Evolutionary conservation across 2,797 vertebrate species (phyloP), one percentile per base, ranked within the genome.

Genomic region (Distichodus sexfasciatus): DNA sequence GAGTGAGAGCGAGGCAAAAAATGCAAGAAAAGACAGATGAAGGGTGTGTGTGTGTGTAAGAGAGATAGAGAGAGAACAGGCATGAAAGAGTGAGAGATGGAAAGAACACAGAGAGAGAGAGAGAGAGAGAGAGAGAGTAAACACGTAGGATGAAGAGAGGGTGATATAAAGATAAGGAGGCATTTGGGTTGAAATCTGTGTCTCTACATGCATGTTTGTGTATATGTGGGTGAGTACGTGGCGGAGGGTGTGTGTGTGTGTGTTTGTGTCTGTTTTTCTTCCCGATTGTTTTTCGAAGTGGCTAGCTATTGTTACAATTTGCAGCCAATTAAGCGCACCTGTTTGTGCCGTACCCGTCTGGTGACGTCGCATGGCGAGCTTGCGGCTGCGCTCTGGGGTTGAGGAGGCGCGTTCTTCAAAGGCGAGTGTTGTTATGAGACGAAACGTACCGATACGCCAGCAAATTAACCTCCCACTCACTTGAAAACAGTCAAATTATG

Each of bases 321-420:
- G 44, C 31, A 69, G 26, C 35, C 40, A 65, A 75, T 75, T 65
- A 47, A 40, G 23, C 43, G 46, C 65, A 71, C 59, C 63, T 75
- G 68, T 72, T 64, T 24, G 11, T 41, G 23, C 66, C 2, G 40
- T 63, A 35, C 51, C 47, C 47, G 58, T 63, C 63, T 75, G 23
- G 68, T 40, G 47, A 66, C 43, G 58, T 71, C 28, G 71, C 59
- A 53, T 21, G 47, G 26, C 7, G 2, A 46, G 46, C 9, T 54
- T 55, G 15, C 31, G 38, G 11, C 24, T 40, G 11, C 14, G n/a
- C 12, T 54, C 40, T 21, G 15, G 19, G n/a, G n/a, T n/a, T n/a
- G n/a, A n/a, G n/a, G n/a, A n/a, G n/a, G n/a, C n/a, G n/a, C n/a
- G n/a, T n/a, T n/a, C n/a, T n/a, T n/a, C n/a, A n/a, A n/a, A n/a